These are phyloP conservation scores for Hystrix brachyura DNA, from an alignment of 2,113 vertebrate genomes.

Conservation along the genomic window DNA sequence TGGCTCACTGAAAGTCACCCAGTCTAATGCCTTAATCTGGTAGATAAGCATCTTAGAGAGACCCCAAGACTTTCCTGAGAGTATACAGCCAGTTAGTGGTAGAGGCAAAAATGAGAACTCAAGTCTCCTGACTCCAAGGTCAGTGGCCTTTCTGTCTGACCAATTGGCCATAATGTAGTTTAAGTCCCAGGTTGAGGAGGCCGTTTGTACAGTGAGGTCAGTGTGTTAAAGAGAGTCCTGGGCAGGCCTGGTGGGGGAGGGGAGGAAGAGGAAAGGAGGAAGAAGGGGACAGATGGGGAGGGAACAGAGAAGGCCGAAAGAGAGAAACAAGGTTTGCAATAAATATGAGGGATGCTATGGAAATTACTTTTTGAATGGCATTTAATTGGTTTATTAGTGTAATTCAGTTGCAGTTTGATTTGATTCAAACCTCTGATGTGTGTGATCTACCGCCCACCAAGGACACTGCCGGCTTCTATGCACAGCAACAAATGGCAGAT, in stretches of 20 bases:
- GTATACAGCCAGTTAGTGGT: not conserved
- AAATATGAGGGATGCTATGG: not conserved
- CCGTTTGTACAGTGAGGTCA: not conserved
- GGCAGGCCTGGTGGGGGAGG: not conserved
- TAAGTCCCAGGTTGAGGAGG: not conserved
- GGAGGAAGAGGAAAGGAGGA: not conserved
- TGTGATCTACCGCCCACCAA: conserved; percentile 62
- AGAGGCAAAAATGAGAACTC: not conserved
- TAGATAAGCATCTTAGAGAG: not conserved
- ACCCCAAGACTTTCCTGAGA: not conserved
- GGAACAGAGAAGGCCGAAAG: not conserved
- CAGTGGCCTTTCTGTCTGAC: not conserved
- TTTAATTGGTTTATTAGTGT: conserved; percentile 80
- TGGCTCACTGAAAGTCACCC: not conserved
- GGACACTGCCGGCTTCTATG: not conserved
- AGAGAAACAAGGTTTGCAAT: conserved; percentile 37
- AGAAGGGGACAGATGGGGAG: no score
- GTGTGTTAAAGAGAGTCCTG: no score
- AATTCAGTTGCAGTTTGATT: conserved; percentile 76
- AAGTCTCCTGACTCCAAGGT: not conserved
- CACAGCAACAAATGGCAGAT: not conserved
- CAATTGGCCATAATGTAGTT: not conserved
- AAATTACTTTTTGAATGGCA: conserved; percentile 71
- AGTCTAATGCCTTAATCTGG: not conserved
- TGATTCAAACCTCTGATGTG: conserved; percentile 74